These are phyloP conservation scores for Serripes groenlandicus DNA, from an alignment of 2,888 invertebrate genomes.

Conservation along the genomic window DNA sequence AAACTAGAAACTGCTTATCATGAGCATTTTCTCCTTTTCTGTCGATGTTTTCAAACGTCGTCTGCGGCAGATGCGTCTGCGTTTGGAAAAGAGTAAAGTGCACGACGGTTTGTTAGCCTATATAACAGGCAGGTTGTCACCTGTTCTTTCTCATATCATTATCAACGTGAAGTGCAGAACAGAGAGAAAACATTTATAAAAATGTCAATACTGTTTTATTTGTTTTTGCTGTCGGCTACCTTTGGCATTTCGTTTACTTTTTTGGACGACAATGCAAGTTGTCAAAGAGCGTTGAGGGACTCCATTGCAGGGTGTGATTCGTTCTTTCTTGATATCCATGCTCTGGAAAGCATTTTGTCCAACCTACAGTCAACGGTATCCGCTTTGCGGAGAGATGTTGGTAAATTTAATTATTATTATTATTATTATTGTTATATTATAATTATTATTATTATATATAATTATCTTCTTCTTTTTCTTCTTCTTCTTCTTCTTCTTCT, in stretches of 20 bases:
- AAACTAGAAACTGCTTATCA: background rate
- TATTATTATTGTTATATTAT: background rate
- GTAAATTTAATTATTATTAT: background rate
- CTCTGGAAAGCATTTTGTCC: background rate
- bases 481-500: no score
- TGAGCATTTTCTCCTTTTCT: background rate
- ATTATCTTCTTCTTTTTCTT: no score
- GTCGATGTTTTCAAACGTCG: background rate
- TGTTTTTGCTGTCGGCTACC: no score
- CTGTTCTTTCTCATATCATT: no score
- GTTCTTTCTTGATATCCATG: slow-evolving; percentile 3
- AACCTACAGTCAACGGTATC: background rate
- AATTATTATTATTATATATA: no score
- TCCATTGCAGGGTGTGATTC: background rate
- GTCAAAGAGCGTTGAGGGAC: background rate
- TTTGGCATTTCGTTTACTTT: background rate
- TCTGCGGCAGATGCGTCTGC: no score
- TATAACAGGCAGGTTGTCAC: no score
- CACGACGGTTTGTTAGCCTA: no score
- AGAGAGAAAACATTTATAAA: no score
- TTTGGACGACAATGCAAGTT: background rate
- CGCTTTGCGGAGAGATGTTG: background rate
- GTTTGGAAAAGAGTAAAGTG: no score
- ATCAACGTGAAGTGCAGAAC: no score
- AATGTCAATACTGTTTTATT: no score